Evolutionary conservation across 1,140 invertebrate genomes (phyloP).

Genomic region (Anoplolepis gracilipes): DNA sequence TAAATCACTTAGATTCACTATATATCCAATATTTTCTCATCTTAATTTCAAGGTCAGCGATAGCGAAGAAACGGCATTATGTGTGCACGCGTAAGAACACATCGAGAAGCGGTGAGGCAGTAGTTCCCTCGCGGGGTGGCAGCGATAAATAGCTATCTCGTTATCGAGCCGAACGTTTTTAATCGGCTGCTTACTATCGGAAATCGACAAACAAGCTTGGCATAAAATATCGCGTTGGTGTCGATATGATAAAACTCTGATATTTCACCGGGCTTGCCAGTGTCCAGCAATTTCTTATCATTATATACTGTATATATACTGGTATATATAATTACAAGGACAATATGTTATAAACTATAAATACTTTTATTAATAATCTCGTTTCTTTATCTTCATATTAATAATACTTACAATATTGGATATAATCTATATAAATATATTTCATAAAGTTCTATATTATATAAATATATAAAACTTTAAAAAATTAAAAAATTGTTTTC

Average conservation of each 20-base stretch:
- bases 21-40: not conserved
- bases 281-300: constrained; percentile 3
- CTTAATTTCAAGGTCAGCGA: constrained; percentile 19
- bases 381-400: too few relatives aligned
- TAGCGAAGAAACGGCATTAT: constrained; percentile 39
- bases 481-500: too few relatives aligned
- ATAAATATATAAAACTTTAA: too few relatives aligned
- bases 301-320: not conserved
- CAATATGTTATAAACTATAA: not conserved
- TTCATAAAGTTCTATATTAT: too few relatives aligned
- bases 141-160: constrained; percentile 79
- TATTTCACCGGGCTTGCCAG: not conserved
- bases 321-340: constrained; percentile 2
- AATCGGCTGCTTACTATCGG: constrained; percentile 78
- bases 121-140: constrained; percentile 31
- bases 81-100: constrained; percentile 11
- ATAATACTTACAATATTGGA: too few relatives aligned
- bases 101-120: constrained; percentile 34
- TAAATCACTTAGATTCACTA: not conserved
- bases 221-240: constrained; percentile 50
- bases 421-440: too few relatives aligned
- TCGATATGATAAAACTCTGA: constrained; percentile 5
- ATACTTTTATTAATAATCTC: constrained; percentile 8
- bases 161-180: constrained; percentile 77
- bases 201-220: constrained; percentile 68